Evolutionary conservation across 1,140 invertebrate species (phyloP), one percentile per base, ranked within the genome.

Genomic region (Notospermus geniculatus): DNA sequence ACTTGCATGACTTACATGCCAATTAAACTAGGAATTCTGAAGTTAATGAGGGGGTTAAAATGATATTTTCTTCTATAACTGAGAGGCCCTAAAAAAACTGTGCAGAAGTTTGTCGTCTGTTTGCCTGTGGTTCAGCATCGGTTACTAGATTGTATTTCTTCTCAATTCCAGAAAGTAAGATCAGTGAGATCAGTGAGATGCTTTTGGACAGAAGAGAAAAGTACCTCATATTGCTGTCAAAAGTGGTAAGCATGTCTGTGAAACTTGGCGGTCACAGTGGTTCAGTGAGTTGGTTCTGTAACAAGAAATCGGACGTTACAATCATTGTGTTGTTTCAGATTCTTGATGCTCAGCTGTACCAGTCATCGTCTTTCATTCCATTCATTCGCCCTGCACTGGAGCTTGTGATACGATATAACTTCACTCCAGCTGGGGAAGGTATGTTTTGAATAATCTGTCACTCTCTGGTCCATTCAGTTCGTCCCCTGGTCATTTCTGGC

Each of bases 321-420:
- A n/a, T n/a, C 15, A 15, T 7, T 36, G 32, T 36, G 32, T 36
- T 66, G 73, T 85, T 84, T 60, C 76, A 90, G 88, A 84, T 91
- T 43, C 87, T 88, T 32, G 85, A 86, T 68, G 84, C 92, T 43
- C 77, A 92, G 60, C 89, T 92, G 62, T 82, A 82, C 2, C 90
- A 93, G 77, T 88, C 91, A 0, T 84, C 88, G 64, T 89, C 88
- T 2, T 95, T 88, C 76, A 85, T 92, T 25, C 86, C 89, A 59
- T 88, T 93, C 30, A 88, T 95, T 56, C 83, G 87, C 45, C 85
- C 87, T 11, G 87, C 90, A 0, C 76, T 97, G 58, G 89, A 95
- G 72, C 91, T 94, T 72, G 86, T 90, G 25, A 85, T 89, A 52
- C 89, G 87, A 76, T 93, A 92, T 81, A 89, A 91, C 66, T 97